These are phyloP conservation scores for Rhynchotus rufescens DNA, from an alignment of 2,797 vertebrate species.

Conservation along the genomic window DNA sequence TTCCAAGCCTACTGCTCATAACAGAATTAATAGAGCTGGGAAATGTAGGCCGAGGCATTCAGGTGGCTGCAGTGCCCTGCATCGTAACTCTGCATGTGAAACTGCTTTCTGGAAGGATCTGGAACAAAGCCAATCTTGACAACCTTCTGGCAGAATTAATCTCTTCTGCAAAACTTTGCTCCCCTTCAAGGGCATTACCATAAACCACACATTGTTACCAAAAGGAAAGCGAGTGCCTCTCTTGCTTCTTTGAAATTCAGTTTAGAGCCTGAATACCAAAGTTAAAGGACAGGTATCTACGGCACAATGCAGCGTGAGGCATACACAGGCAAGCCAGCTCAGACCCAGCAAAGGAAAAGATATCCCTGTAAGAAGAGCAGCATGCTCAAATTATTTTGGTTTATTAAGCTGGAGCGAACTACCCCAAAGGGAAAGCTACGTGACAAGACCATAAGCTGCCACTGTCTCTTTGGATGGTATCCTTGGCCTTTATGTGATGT, in stretches of 20 bases:
- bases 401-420: background rate
- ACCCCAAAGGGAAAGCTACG: background rate
- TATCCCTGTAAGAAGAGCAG: background rate
- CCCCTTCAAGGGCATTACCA: background rate
- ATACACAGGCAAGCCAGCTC: background rate
- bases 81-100: background rate
- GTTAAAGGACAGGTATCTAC: background rate
- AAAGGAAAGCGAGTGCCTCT: background rate
- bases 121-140: background rate
- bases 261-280: background rate
- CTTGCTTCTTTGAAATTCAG: background rate
- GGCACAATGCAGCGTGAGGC: background rate
- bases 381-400: background rate
- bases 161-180: background rate
- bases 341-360: background rate
- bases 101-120: constrained; percentile 1
- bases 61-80: background rate
- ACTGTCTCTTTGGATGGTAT: background rate
- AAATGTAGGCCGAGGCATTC: background rate
- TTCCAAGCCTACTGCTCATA: background rate
- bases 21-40: background rate
- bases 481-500: rapidly evolving
- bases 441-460: background rate
- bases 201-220: background rate
- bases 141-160: background rate